phyloP scores from a whole-genome alignment of 2,888 invertebrate genomes.

The Nymphalis polychloros region DNA sequence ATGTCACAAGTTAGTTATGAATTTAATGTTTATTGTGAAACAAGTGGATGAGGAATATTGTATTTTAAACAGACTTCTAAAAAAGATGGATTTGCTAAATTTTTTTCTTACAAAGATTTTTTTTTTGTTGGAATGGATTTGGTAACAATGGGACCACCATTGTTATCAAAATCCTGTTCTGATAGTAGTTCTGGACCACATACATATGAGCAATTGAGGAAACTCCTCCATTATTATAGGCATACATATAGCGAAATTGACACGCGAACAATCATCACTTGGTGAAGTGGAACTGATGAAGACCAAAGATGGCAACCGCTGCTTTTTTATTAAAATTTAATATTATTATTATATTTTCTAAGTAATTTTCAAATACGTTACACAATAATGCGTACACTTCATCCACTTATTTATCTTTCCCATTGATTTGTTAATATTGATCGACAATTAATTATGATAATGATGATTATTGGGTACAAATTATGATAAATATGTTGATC shows the following conservation, averaged over 20 bases:
- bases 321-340: too few relatives aligned
- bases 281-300: too few relatives aligned
- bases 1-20: not conserved
- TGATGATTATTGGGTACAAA: constrained; percentile 28
- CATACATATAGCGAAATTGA: too few relatives aligned
- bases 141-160: too few relatives aligned
- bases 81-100: too few relatives aligned
- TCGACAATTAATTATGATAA: constrained; percentile 33
- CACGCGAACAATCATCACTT: not conserved
- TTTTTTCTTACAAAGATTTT: too few relatives aligned
- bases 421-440: constrained; percentile 19
- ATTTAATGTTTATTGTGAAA: not conserved
- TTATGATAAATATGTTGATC: constrained; percentile 35
- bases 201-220: too few relatives aligned
- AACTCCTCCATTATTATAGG: too few relatives aligned
- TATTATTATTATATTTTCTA: not conserved
- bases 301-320: too few relatives aligned
- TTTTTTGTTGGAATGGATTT: too few relatives aligned
- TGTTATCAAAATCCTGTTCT: too few relatives aligned
- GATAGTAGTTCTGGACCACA: too few relatives aligned
- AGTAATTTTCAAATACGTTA: not conserved
- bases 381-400: constrained; percentile 2
- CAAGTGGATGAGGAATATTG: not conserved
- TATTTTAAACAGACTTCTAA: not conserved
- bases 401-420: constrained; percentile 15